phyloP scores from a whole-genome alignment of 2,888 invertebrate genomes.

The Elegia similella region DNA sequence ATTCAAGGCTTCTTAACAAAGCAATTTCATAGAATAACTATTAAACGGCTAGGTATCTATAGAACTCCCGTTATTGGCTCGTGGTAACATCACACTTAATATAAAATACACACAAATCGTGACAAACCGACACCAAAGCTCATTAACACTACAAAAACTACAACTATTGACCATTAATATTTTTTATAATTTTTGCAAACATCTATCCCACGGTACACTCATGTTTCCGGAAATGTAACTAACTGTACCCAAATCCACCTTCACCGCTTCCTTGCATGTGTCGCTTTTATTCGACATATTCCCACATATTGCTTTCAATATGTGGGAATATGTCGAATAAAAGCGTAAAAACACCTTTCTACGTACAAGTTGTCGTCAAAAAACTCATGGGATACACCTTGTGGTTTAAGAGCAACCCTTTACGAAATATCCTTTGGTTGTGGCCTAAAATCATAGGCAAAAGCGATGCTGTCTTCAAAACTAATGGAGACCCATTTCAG shows the following conservation, averaged over 20 bases:
- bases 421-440: conserved; percentile 24
- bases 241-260: conserved; percentile 22
- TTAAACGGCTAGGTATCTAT: neutral
- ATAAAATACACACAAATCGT: conserved; percentile 15
- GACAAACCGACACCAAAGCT: conserved; percentile 18
- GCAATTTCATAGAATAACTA: neutral
- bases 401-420: conserved; percentile 36
- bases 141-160: conserved; percentile 1
- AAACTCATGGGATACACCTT: conserved; percentile 49
- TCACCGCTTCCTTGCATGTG: conserved; percentile 30
- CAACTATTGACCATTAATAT: neutral
- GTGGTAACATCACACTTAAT: conserved; percentile 12
- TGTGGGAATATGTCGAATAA: too few species aligned
- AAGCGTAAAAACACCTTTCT: conserved; percentile 49
- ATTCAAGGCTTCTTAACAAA: too few species aligned
- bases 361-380: conserved; percentile 55
- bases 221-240: conserved; percentile 15
- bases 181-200: conserved; percentile 5
- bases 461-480: neutral
- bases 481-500: too few species aligned
- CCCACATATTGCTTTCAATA: too few species aligned
- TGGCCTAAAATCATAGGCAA: conserved; percentile 22
- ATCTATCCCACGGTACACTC: conserved; percentile 10
- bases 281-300: conserved; percentile 24
- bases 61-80: neutral